Evolutionary conservation across 2,888 invertebrate genomes (phyloP), one percentile per base, ranked within the genome.

Genomic region (Drosophila parthenogenetica): DNA sequence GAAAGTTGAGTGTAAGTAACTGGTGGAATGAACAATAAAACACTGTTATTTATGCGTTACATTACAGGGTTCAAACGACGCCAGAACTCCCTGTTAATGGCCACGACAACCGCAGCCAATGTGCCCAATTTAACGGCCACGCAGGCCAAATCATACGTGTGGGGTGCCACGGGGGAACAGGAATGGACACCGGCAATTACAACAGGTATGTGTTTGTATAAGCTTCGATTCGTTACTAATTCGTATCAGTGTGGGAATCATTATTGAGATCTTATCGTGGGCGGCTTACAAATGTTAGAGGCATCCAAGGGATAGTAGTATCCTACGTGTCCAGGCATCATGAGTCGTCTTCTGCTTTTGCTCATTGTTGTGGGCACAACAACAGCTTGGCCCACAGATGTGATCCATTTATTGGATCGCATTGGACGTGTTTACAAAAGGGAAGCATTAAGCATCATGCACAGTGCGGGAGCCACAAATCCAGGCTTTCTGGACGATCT

Each of bases 111-210:
- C 3, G 81, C 83, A 5, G 81, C 79, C 29, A 78, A 83, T 25
- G 72, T 79, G 39, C 77, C 80, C 50, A 83, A 77, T 51, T 67
- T 82, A 25, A 79, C 88, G 3, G 82, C 90, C 25, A 87, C 91
- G 14, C 92, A 92, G 46, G 89, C 92, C 0, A 92, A 92, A 67
- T 92, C 91, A 0, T 93, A 96, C 35, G 93, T 97, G 49, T 98
- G 98, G 98, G 98, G 98, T 22, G 97, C 97, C 3, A 98, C 98
- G 0, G 98, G 98, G 39, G 98, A 98, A 91, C 98, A 98, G 91
- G 98, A 98, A 91, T 98, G 98, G 98, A 98, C 98, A 2, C 98
- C 98, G 0, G 98, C 97, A 29, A 94, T 98, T 66, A 98, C 98
- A 3, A 98, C 98, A 93, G 98, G 98, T 90, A 81, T 79, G 66